phyloP scores from a whole-genome alignment of 2,113 vertebrate species.

The Bathybates hornii region DNA sequence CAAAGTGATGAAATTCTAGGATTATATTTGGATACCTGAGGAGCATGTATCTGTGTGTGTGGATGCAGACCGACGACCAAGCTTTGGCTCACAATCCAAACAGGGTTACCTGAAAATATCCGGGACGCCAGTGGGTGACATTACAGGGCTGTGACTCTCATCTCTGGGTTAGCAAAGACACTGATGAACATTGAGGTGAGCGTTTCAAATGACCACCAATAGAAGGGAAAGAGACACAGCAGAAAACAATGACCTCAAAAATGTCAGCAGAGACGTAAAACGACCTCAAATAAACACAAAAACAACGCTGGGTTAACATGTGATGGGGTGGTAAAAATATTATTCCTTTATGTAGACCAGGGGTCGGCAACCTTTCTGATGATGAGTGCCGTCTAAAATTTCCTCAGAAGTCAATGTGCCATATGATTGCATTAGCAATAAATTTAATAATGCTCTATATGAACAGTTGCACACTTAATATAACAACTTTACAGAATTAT shows the following conservation, averaged over 20 bases:
- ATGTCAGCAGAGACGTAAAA: background rate
- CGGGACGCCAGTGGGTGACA: background rate
- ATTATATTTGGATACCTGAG: background rate
- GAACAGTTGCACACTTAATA: rapidly evolving
- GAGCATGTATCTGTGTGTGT: background rate
- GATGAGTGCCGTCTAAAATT: rapidly evolving
- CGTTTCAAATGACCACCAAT: background rate
- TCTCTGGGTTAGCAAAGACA: background rate
- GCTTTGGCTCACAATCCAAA: background rate
- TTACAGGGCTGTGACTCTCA: background rate
- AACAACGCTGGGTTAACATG: background rate
- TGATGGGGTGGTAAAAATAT: background rate
- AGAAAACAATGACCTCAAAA: background rate
- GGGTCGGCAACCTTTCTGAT: background rate
- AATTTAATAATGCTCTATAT: background rate
- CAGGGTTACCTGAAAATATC: background rate
- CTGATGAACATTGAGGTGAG: background rate
- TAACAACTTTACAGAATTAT: background rate
- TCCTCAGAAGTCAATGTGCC: background rate
- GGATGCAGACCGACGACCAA: background rate
- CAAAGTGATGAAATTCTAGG: background rate
- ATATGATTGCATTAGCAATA: rapidly evolving
- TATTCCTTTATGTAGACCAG: background rate
- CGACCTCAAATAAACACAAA: rapidly evolving
- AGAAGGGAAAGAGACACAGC: background rate